Percentiles rank a stretch among this genome's conserved stretches.
Evolutionary conservation across 92 coral and sea anemone genomes (phyloP).

Genomic region (Porites divaricata): DNA sequence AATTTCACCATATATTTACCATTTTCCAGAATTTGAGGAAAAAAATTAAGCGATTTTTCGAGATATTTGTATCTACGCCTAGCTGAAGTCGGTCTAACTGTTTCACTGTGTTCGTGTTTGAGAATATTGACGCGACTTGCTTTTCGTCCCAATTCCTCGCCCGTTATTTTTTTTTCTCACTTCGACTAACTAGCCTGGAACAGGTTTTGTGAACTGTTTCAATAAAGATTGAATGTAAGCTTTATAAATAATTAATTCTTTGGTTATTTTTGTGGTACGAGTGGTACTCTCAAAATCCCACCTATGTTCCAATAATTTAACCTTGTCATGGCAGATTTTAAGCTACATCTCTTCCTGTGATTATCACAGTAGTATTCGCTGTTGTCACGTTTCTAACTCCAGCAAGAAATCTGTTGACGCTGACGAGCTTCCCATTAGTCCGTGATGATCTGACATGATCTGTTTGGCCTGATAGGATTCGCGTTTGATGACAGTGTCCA

Average conservation of each 20-base stretch:
- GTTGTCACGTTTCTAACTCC: slow-evolving; percentile 31
- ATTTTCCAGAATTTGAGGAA: too few relatives aligned
- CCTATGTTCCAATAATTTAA: background rate
- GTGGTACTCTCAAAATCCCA: background rate
- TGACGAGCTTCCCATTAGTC: slow-evolving; percentile 57
- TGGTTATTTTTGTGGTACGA: background rate
- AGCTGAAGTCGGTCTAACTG: too few relatives aligned
- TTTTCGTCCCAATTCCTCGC: too few relatives aligned
- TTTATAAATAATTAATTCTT: background rate
- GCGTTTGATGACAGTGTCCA: slow-evolving; percentile 87
- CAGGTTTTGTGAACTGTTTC: background rate
- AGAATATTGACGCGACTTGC: too few relatives aligned
- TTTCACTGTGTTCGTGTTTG: too few relatives aligned
- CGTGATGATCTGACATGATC: slow-evolving; percentile 95
- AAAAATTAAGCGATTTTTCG: too few relatives aligned
- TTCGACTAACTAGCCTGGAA: too few relatives aligned
- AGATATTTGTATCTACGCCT: too few relatives aligned
- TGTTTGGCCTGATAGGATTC: slow-evolving; percentile 92
- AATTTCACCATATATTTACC: too few relatives aligned
- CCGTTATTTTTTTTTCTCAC: too few relatives aligned
- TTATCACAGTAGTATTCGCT: background rate
- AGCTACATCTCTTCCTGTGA: background rate
- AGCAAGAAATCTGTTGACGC: slow-evolving; percentile 25
- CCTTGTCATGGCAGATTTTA: background rate
- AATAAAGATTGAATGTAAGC: background rate